Percentiles rank a stretch among this genome's conserved stretches.
phyloP scores from a whole-genome alignment of 2,888 invertebrate genomes.

The Elaeidobius kamerunicus region DNA sequence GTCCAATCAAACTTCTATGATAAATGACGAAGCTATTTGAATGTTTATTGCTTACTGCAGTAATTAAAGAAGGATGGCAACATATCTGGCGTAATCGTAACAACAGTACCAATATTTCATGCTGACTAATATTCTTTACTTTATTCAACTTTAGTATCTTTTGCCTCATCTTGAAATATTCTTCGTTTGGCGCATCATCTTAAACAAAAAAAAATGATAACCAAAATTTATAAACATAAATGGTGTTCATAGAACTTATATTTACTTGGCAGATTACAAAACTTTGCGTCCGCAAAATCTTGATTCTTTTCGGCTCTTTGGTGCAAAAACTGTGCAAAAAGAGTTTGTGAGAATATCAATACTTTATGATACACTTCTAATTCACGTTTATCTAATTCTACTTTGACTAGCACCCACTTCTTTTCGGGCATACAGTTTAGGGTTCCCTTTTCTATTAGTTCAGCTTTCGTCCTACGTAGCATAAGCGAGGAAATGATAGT shows the following conservation, averaged over 20 bases:
- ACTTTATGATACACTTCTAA: constrained; percentile 75
- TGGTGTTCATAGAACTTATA: no score
- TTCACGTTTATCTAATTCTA: constrained; percentile 67
- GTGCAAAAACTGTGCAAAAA: constrained; percentile 74
- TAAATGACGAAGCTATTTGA: no score
- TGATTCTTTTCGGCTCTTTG: constrained; percentile 69
- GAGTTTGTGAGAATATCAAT: constrained; percentile 67
- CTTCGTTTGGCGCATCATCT: constrained; percentile 41
- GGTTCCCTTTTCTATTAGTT: constrained; percentile 64
- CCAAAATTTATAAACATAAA: no score
- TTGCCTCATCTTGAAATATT: constrained; percentile 63
- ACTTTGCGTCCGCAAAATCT: constrained; percentile 36
- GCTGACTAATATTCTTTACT: constrained; percentile 51
- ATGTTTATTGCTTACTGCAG: constrained; percentile 53
- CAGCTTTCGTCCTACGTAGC: constrained; percentile 83
- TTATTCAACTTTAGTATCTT: constrained; percentile 60
- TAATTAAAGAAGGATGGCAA: constrained; percentile 83
- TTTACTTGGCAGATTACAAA: constrained; percentile 15
- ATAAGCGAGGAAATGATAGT: constrained; percentile 82
- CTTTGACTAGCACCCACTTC: constrained; percentile 54
- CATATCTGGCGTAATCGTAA: constrained; percentile 85
- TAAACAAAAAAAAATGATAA: constrained; percentile 2
- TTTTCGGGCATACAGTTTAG: constrained; percentile 63
- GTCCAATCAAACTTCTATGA: no score
- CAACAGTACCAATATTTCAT: constrained; percentile 74